Evolutionary conservation across 2,888 invertebrate genomes (phyloP).

Genomic region (Eristalis pertinax): DNA sequence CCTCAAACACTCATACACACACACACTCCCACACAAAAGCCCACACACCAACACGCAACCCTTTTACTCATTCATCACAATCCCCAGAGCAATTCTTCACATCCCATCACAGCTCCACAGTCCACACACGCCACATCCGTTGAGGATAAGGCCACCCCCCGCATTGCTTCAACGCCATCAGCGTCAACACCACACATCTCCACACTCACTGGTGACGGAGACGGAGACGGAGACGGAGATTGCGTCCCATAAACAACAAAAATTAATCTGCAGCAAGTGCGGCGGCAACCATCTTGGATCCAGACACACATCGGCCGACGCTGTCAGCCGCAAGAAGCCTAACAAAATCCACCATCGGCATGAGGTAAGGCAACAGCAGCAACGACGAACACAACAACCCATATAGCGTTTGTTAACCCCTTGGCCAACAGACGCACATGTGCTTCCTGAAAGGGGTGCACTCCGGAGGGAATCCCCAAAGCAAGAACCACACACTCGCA

Average conservation of each 20-base stretch:
- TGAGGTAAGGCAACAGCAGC: conserved; percentile 2
- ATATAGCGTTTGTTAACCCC: conserved; percentile 70
- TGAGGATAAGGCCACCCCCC: conserved; percentile 41
- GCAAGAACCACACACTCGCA: conserved; percentile 39
- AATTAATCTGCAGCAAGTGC: conserved; percentile 62
- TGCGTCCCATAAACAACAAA: conserved; percentile 60
- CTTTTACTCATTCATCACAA: conserved; percentile 44
- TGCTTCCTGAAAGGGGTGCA: conserved; percentile 56
- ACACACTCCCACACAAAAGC: background rate
- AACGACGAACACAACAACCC: conserved; percentile 34
- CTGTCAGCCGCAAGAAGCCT: conserved; percentile 9
- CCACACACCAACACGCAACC: conserved; percentile 2
- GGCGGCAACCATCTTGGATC: conserved; percentile 71
- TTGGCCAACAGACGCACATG: conserved; percentile 58
- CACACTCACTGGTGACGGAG: conserved; percentile 31
- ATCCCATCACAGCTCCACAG: conserved; percentile 3
- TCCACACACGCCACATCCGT: conserved; percentile 1
- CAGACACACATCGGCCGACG: conserved; percentile 34
- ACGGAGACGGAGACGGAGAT: conserved; percentile 50
- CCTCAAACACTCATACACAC: background rate
- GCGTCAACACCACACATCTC: conserved; percentile 45
- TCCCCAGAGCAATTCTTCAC: conserved; percentile 7
- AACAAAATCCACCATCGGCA: background rate
- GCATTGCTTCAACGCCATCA: conserved; percentile 48
- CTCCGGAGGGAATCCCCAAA: conserved; percentile 68